A percentile compares a stretch with the other conserved stretches of the same genome.
Evolutionary conservation across 2,888 invertebrate genomes (phyloP).

Genomic region (Meloe dianella): DNA sequence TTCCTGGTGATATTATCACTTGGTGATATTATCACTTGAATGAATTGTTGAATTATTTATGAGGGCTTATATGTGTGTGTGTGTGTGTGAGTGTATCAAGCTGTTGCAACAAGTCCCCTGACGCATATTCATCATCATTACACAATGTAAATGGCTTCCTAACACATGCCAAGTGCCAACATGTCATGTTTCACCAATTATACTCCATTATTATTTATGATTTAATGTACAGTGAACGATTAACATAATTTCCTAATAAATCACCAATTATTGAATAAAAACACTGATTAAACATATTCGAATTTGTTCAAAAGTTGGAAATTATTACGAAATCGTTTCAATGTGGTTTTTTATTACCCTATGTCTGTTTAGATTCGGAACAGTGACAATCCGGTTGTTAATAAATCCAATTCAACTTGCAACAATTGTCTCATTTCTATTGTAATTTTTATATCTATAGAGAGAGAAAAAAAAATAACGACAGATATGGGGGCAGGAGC

Average conservation of each 20-base stretch:
- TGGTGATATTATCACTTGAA: too few species aligned
- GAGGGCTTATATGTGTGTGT: slow-evolving; percentile 18
- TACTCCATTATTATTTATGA: slow-evolving; percentile 27
- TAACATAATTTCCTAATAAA: not conserved
- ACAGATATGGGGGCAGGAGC: slow-evolving; percentile 49
- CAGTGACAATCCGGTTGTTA: not conserved
- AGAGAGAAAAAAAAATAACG: not conserved
- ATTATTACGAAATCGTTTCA: too few species aligned
- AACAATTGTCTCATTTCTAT: not conserved
- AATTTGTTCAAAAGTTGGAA: not conserved
- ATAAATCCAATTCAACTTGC: not conserved
- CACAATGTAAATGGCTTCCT: slow-evolving; percentile 34
- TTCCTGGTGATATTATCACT: too few species aligned
- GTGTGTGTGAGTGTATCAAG: not conserved
- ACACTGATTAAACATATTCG: not conserved
- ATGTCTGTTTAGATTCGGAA: too few species aligned
- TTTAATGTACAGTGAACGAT: slow-evolving; percentile 13
- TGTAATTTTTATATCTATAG: not conserved
- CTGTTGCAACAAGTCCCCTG: slow-evolving; percentile 29
- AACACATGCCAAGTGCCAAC: slow-evolving; percentile 33
- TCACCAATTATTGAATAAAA: not conserved
- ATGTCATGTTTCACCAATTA: slow-evolving; percentile 34
- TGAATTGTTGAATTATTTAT: slow-evolving; percentile 33
- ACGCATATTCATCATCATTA: slow-evolving; percentile 37
- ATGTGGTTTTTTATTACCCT: too few species aligned